A percentile compares a stretch with the other conserved stretches of the same genome.
These are phyloP conservation scores for Capitulum mitella DNA, from an alignment of 2,888 invertebrate genomes.

Conservation along the genomic window DNA sequence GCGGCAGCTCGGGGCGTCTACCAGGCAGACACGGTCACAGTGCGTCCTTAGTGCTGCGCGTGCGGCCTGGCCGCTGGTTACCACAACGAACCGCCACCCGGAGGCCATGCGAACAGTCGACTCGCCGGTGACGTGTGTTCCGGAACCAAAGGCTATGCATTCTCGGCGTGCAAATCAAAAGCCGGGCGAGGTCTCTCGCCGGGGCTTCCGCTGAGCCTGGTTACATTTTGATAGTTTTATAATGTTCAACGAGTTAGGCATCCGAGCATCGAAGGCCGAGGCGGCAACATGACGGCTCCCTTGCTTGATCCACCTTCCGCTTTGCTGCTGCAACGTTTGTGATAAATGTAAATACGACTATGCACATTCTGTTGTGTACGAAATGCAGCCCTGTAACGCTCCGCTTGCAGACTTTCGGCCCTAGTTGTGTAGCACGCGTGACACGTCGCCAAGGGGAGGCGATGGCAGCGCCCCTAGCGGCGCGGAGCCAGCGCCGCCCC, in stretches of 20 bases:
- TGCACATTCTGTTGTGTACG: not conserved
- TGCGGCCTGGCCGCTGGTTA: not conserved
- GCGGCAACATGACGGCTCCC: not conserved
- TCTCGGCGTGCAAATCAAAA: not conserved
- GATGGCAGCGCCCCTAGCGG: not conserved
- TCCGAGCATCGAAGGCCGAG: not conserved
- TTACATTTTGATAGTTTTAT: constrained; percentile 22
- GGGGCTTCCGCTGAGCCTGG: not conserved
- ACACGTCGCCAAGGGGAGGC: not conserved
- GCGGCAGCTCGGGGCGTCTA: not conserved
- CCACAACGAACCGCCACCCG: too few species aligned
- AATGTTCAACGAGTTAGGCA: not conserved
- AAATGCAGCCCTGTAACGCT: not conserved
- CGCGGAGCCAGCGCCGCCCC: not conserved
- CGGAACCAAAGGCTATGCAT: not conserved
- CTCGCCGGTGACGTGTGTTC: not conserved
- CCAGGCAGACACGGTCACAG: not conserved
- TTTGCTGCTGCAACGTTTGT: not conserved
- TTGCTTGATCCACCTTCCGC: not conserved
- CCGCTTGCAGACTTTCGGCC: not conserved
- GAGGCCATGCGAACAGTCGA: not conserved
- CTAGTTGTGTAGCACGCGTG: not conserved
- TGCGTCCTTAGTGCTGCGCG: not conserved
- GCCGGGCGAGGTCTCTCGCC: not conserved
- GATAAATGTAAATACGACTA: constrained; percentile 2